Evolutionary conservation across 2,113 vertebrate genomes (phyloP).

Genomic region (Podarcis cretensis): DNA sequence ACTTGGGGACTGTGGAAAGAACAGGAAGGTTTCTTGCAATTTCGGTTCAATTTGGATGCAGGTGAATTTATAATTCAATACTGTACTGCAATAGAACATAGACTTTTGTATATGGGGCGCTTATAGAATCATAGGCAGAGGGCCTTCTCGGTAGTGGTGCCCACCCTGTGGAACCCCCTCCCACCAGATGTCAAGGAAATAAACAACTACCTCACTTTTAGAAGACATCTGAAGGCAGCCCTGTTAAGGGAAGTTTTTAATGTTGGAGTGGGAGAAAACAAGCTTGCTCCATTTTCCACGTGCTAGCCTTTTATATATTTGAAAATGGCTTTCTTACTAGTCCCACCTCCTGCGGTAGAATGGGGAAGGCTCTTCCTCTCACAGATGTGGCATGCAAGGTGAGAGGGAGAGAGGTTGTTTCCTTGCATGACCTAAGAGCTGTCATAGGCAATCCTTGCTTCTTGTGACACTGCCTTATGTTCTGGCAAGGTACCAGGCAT

Average conservation of each 20-base stretch:
- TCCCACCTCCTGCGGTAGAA: neutral
- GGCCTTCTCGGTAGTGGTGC: too few relatives aligned
- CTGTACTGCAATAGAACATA: neutral
- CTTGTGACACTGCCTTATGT: neutral
- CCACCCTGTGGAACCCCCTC: too few relatives aligned
- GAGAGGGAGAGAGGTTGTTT: neutral
- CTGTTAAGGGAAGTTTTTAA: too few relatives aligned
- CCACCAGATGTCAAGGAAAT: too few relatives aligned
- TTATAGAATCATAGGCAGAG: too few relatives aligned
- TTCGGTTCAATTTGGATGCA: constrained; percentile 18
- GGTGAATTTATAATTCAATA: neutral
- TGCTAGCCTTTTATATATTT: too few relatives aligned
- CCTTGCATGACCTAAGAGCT: neutral
- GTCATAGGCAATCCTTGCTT: neutral
- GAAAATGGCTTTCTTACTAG: neutral
- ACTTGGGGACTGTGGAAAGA: constrained; percentile 24
- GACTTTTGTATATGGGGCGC: neutral
- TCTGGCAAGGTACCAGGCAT: too few relatives aligned
- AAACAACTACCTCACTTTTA: too few relatives aligned
- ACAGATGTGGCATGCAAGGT: neutral
- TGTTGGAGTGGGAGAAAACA: too few relatives aligned
- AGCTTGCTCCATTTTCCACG: too few relatives aligned
- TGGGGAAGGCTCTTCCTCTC: neutral
- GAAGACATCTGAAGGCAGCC: too few relatives aligned
- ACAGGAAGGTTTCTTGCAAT: constrained; percentile 24